Evolutionary conservation across 2,113 vertebrate species (phyloP).

Genomic region (Tylochromis polylepis): DNA sequence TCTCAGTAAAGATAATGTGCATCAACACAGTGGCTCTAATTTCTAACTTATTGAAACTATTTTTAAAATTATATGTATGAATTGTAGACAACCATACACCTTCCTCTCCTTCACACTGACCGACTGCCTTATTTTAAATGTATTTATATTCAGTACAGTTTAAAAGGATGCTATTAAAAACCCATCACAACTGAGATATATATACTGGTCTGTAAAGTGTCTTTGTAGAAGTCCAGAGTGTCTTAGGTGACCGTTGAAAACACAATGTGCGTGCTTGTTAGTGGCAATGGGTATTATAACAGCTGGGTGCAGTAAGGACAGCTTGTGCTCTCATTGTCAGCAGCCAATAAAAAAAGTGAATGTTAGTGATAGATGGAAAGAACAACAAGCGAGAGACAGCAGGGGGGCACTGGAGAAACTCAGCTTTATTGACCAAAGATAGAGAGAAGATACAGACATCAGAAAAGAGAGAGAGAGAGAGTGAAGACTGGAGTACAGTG

Average conservation of each 20-base stretch:
- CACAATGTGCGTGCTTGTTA: constrained; percentile 31
- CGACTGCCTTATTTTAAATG: not conserved
- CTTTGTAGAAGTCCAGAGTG: not conserved
- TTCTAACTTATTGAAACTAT: not conserved
- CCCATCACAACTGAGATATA: not conserved
- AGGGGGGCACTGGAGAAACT: constrained; percentile 67
- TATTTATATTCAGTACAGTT: not conserved
- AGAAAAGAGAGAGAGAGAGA: constrained; percentile 11
- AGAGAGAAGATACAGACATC: constrained; percentile 60
- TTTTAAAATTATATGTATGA: not conserved
- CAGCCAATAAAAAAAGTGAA: constrained; percentile 59
- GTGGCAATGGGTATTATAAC: constrained; percentile 46
- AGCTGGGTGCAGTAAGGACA: constrained; percentile 44
- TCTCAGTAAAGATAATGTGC: not conserved
- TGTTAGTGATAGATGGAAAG: constrained; percentile 67
- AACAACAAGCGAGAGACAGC: constrained; percentile 70
- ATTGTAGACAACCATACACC: not conserved
- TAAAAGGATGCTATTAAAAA: not conserved
- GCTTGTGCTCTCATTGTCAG: constrained; percentile 40
- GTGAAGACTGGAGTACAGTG: not conserved
- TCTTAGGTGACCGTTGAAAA: not conserved
- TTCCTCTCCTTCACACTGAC: not conserved
- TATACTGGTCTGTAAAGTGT: not conserved
- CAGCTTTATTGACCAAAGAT: constrained; percentile 71
- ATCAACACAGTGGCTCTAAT: not conserved